Evolutionary conservation across 23 tunicate genomes (phyloP), one percentile per base, ranked within the genome.

Genomic region (Botrylloides violaceus): DNA sequence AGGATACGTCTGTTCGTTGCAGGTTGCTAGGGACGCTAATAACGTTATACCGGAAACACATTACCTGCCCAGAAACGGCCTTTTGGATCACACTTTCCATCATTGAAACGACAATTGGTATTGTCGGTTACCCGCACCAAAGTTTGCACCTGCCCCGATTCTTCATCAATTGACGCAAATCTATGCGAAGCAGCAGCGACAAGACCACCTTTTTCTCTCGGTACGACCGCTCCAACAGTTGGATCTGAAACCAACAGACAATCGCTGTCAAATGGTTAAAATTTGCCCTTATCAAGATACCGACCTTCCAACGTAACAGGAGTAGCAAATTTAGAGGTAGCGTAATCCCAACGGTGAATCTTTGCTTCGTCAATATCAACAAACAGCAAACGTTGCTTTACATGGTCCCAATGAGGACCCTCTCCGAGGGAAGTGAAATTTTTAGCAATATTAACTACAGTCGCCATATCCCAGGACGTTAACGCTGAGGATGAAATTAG

Each of bases 371-470:
- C 2, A 56, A 81, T 87, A 58, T 87, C 95, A 1, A 87, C 95
- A 37, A 56, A 87, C 18, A 87, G 76, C 34, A 87, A 38, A 3
- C 82, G 75, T 36, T 87, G 71, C 20, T 81, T 81, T 25, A 35
- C 61, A 77, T 81, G 79, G 55, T 87, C 95, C 87, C 95, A 87
- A 71, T 87, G 95, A 22, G 95, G 87, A 3, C 95, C 95, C 76
- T 87, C 95, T 5, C 95, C 95, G 1, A 81, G 30, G 0, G 37
- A 26, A 36, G 58, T 32, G 20, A 26, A 0, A 43, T 68, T 32
- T 37, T 68, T 37, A 19, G 58, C 58, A 6, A 68, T 2, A 36
- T 68, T 43, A 36, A 68, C 74, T 35, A 32, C 37, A 30, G 1
- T 39, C 7, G 74, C 5, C 74, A 68, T 68, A 43, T n/a, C n/a